Evolutionary conservation across 2,888 invertebrate genomes (phyloP), one percentile per base, ranked within the genome.

Genomic region (Autographa pulchrina): DNA sequence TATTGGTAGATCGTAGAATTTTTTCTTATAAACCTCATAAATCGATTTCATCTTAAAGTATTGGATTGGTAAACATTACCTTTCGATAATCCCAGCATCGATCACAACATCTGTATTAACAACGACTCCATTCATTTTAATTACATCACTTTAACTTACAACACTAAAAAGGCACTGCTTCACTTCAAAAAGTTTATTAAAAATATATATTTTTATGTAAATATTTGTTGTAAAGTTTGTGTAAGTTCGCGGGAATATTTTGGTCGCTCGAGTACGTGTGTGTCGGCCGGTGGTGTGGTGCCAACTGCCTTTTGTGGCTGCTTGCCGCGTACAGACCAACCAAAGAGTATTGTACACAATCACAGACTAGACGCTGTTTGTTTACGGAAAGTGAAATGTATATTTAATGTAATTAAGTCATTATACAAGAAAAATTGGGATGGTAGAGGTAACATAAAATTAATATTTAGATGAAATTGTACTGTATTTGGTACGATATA

Each of bases 71-170:
- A 67, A 71, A 75, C 77, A 77, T 78, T 70, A 87, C 89, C 87
- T 88, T 81, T 92, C 91, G 78, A 86, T 80, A 72, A 90, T 89
- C 74, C 88, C 90, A 80, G 87, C 89, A 85, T 86, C 89, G 79
- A 89, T 88, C 66, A 76, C 77, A 67, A 86, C 83, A 74, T 90
- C 90, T 74, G 83, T 72, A 69, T 89, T 87, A 16, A 86, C 74
- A 2, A 88, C 82, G 43, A 91, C 85, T 75, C 91, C 91, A 82
- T 91, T 92, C 92, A 92, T 91, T 74, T 75, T 35, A 66, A 84
- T 86, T 83, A 83, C 83, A 75, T 82, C 80, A 78, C 75, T 82
- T 78, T 69, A 70, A 66, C 75, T 54, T 7, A 43, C 78, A 58
- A 78, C 81, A 85, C 82, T 77, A 76, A 68, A 83, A 84, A 85